Evolutionary conservation across 2,113 vertebrate species (phyloP), one percentile per base, ranked within the genome.

Genomic region (Macquaria ambigua): DNA sequence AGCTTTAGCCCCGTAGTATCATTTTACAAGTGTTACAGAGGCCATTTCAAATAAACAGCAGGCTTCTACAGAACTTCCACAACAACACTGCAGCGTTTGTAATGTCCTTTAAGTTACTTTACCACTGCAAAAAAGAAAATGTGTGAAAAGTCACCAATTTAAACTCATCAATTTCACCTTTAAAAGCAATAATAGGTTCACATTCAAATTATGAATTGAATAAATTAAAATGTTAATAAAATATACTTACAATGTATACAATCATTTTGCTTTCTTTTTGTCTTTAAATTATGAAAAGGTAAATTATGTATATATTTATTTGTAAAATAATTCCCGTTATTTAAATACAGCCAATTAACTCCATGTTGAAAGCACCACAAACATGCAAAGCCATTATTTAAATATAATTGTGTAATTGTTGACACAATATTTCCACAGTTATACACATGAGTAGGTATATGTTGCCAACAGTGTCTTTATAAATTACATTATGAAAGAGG

Each of bases 401-500:
- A 25, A 12, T 64, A 41, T 16, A 31, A 64, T 3, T 9, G 6
- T 6, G 62, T 61, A 58, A 61, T 34, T 7, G 0, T 2, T 74
- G 53, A 74, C 43, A 23, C 25, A 18, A 8, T 43, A 64, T 46
- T 71, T 21, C 10, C n/a, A 46, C 6, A 56, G 25, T 43, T 39
- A n/a, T 12, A 43, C 39, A 63, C 18, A 72, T 14, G 55, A 37
- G 18, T n/a, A 61, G 6, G 37, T 1, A 37, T 39, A 5, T 9
- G 18, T 56, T 50, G 25, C 18, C 52, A 43, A 37, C 14, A 43
- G 14, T 37, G 8, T 14, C 37, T 21, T 76, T 56, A 41, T 78
- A 63, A 61, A 72, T 71, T 34, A 72, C 50, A 31, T 66, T 21
- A 37, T 52, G 8, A 74, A 64, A 66, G 28, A 64, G 12, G 58